Evolutionary conservation across 1,140 invertebrate genomes (phyloP), one percentile per base, ranked within the genome.

Genomic region (Bombus balteatus): DNA sequence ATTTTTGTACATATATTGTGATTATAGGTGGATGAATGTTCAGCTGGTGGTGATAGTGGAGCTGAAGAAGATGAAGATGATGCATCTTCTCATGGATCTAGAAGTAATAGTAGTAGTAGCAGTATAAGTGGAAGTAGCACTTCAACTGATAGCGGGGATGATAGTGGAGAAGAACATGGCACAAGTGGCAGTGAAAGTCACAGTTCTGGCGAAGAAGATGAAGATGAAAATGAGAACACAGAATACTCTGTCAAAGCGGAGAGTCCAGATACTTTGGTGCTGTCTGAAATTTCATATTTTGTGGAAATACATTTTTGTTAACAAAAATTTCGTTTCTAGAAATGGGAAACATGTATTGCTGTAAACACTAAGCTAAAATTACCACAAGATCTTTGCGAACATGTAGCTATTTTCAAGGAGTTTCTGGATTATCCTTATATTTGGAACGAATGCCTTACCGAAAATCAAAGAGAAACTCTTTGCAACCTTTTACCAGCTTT

Each of bases 401-500:
- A 96, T 88, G 71, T 92, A 72, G 93, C 94, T 59, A 95, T 97
- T 86, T 97, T 97, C 85, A 95, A 95, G 79, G 96, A 96, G 91
- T 95, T 94, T 82, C 92, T 92, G 92, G 96, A 92, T 95, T 96
- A 91, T 96, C 96, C 96, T 90, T 94, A 88, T 91, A 94, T 93
- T 88, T 97, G 87, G 96, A 95, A 94, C 89, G 95, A 94, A 88
- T 95, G 92, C 94, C 96, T 93, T 91, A 95, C 86, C 70, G 95
- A 94, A 90, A 96, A 92, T 91, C 97, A 93, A 93, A 95, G 92
- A 88, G 95, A 94, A 87, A 92, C 92, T 47, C 87, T 95, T 1
- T 92, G 90, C 25, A 92, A 91, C 87, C 96, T 96, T 88, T 91
- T 97, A 70, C 97, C 97, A 87, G 94, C 90, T 59, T 97, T 97